Base-by-base conservation (phyloP, 2,888 invertebrate species). In the Dromius quadrimaculatus region DNA sequence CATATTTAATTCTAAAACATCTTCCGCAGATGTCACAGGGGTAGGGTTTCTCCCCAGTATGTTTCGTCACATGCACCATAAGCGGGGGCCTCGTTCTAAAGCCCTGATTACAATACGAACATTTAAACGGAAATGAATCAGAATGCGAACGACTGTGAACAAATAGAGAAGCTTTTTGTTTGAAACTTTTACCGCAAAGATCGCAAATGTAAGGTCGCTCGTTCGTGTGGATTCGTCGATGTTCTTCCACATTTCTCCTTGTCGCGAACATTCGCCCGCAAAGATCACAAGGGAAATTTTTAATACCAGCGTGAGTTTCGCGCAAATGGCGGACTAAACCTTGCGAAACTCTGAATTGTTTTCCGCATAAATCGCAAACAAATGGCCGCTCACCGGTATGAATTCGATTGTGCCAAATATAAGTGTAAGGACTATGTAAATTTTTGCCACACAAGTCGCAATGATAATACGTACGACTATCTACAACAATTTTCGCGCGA, bases 341-440 rank as follows among this genome's bases (percentile, higher is more conserved):
- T 79, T 86, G 86, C 11, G 87, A 87, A n/a, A 89, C 86, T 17
- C 89, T 83, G 80, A 90, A 90, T 77, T 87, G 87, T 75, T 88
- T 88, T 1, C 89, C 89, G 78, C 90, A 90, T 15, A 88, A 77
- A 78, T 90, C 88, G 76, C 90, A 90, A 1, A 88, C 87, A 79
- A 86, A 89, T 0, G 89, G 88, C 50, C 87, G 83, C 79, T 89
- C 89, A 1, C 89, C 89, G 4, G 89, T 87, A 78, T 90, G 89
- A 66, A 89, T 89, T 9, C 89, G 83, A 77, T 84, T 82, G 77
- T 90, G 90, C 83, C 86, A 87, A 43, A 86, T 80, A 76, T 86
- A 89, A 0, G 89, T 88, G 78, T 89, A 88, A 2, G 87, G 81
- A 0, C 89, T 87, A 75, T 87, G 85, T 19, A 89, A 79, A 72